These are phyloP conservation scores for Scaptomyza parva DNA, from an alignment of 2,888 invertebrate genomes.

Conservation along the genomic window DNA sequence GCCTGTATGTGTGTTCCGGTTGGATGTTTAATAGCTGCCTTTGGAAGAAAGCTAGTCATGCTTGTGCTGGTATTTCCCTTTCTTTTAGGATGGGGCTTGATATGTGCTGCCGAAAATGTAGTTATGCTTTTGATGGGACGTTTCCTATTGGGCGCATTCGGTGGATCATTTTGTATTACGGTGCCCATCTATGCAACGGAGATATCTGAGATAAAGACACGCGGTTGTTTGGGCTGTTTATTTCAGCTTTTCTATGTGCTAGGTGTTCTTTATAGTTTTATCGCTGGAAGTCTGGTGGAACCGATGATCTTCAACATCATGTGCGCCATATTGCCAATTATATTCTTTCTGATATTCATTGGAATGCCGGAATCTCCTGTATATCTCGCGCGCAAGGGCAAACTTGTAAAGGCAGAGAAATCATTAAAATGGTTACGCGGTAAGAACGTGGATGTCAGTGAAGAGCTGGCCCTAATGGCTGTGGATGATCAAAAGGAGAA, in stretches of 20 bases:
- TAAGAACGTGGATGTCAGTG: constrained; percentile 87
- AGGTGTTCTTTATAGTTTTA: constrained; percentile 91
- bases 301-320: constrained; percentile 50
- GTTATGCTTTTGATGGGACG: constrained; percentile 68
- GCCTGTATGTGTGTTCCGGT: constrained; percentile 89
- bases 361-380: constrained; percentile 93
- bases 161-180: constrained; percentile 91
- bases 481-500: constrained; percentile 63
- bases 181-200: constrained; percentile 93
- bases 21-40: constrained; percentile 87
- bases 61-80: constrained; percentile 86
- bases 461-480: constrained; percentile 83
- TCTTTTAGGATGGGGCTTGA: constrained; percentile 89
- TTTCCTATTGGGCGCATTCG: constrained; percentile 67
- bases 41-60: constrained; percentile 89
- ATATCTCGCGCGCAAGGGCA: constrained; percentile 87
- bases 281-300: constrained; percentile 84
- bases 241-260: constrained; percentile 93
- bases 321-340: constrained; percentile 84
- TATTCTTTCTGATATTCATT: constrained; percentile 89
- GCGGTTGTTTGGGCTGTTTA: constrained; percentile 93
- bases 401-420: constrained; percentile 87
- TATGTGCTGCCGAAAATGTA: constrained; percentile 88
- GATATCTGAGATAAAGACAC: constrained; percentile 90
- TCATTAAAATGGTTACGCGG: constrained; percentile 90